A percentile compares a stretch with the other conserved stretches of the same genome.
phyloP scores from a whole-genome alignment of 2,113 vertebrate genomes.

The Oncorhynchus kisutch region DNA sequence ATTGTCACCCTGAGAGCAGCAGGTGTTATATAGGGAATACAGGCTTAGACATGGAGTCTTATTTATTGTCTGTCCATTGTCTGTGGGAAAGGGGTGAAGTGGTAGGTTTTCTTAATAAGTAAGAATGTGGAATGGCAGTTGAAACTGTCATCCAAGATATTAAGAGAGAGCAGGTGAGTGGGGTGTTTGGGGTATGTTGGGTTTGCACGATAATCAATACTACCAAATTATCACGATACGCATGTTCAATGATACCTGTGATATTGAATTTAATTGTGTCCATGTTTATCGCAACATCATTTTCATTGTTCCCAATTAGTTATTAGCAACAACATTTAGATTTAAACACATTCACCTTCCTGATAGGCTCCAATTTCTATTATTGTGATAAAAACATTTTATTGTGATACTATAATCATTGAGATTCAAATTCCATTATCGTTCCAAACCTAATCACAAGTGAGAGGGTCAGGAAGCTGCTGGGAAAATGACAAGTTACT shows the following conservation, averaged over 20 bases:
- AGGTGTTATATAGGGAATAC: too few species aligned
- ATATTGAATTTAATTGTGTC: neutral
- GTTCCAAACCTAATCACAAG: slow-evolving; percentile 59
- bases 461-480: slow-evolving; percentile 32
- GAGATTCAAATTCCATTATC: slow-evolving; percentile 28
- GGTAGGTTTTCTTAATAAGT: too few species aligned
- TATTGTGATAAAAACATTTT: neutral
- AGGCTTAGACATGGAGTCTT: slow-evolving; percentile 24
- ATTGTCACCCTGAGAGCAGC: neutral
- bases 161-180: neutral
- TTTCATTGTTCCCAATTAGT: neutral
- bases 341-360: too few species aligned
- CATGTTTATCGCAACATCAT: neutral
- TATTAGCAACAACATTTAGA: too few species aligned
- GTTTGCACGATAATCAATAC: slow-evolving; percentile 58
- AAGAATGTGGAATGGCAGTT: slow-evolving; percentile 12
- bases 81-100: slow-evolving; percentile 24
- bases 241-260: neutral
- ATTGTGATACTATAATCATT: neutral
- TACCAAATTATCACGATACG: neutral
- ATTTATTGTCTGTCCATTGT: slow-evolving; percentile 35
- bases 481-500: slow-evolving; percentile 51
- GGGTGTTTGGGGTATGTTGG: slow-evolving; percentile 18
- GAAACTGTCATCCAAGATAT: slow-evolving; percentile 15
- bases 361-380: too few species aligned